Percentiles rank a stretch among this genome's conserved stretches.
These are phyloP conservation scores for Gracilinanus agilis DNA, from an alignment of 2,113 vertebrate species.

Conservation along the genomic window DNA sequence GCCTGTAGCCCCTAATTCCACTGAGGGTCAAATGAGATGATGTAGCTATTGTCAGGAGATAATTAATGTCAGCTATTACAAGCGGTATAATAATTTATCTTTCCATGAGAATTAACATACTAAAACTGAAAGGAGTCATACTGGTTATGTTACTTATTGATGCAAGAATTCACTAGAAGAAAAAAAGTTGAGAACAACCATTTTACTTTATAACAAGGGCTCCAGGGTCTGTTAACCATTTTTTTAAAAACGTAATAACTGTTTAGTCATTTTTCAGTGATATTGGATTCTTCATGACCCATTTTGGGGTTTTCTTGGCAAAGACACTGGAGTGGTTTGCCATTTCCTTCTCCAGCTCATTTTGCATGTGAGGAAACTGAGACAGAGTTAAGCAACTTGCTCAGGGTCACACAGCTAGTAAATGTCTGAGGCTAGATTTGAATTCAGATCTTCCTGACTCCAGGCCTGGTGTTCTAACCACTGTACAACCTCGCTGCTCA, in stretches of 20 bases:
- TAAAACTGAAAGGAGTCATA: slow-evolving; percentile 9
- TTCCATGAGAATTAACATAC: neutral
- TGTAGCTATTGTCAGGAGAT: neutral
- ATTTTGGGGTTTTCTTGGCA: too few relatives aligned
- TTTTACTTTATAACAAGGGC: neutral
- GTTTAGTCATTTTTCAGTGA: too few relatives aligned
- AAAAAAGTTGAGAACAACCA: neutral
- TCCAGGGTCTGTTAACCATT: neutral
- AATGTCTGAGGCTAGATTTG: too few relatives aligned
- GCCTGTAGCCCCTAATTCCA: neutral
- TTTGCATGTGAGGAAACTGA: too few relatives aligned
- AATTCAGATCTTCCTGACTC: too few relatives aligned
- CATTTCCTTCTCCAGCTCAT: too few relatives aligned
- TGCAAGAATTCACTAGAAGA: neutral
- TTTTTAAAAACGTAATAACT: neutral
- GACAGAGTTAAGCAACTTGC: too few relatives aligned
- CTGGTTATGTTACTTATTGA: neutral
- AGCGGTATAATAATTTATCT: neutral
- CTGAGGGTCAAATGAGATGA: neutral
- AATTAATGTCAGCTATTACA: neutral
- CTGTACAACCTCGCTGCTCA: too few relatives aligned
- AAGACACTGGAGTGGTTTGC: too few relatives aligned
- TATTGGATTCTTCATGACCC: too few relatives aligned
- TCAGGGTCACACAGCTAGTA: too few relatives aligned
- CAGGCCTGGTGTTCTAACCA: too few relatives aligned